A percentile compares a stretch with the other conserved stretches of the same genome.
Evolutionary conservation across 2,797 vertebrate species (phyloP).

Genomic region (Fistularia commersonii): DNA sequence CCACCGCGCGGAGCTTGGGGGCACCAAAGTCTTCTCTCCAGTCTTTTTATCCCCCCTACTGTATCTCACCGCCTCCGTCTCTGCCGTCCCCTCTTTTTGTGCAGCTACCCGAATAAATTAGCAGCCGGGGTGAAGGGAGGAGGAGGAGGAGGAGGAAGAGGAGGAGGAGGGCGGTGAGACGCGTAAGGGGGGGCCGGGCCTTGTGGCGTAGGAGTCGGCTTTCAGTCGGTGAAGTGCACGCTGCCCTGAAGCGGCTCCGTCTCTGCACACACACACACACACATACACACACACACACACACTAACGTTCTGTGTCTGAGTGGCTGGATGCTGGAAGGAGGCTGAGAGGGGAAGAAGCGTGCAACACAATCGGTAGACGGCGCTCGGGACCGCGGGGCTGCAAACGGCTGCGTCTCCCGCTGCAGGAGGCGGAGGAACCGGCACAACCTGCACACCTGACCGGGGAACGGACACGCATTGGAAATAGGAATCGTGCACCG

Average conservation of each 20-base stretch:
- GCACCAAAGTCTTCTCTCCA: slow-evolving; percentile 76
- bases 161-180: slow-evolving; percentile 7
- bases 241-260: slow-evolving; percentile 48
- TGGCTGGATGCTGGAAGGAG: slow-evolving; percentile 69
- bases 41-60: slow-evolving; percentile 24
- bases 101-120: slow-evolving; percentile 78
- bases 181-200: slow-evolving; percentile 59
- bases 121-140: slow-evolving; percentile 50
- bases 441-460: slow-evolving; percentile 55
- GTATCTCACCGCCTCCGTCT: slow-evolving; percentile 33
- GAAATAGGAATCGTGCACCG: slow-evolving; percentile 15
- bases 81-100: slow-evolving; percentile 59
- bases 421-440: slow-evolving; percentile 9
- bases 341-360: slow-evolving; percentile 7
- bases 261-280: no score
- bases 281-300: neutral
- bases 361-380: no score
- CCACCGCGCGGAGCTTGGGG: slow-evolving; percentile 76
- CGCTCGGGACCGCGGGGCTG: neutral
- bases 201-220: slow-evolving; percentile 65
- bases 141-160: slow-evolving; percentile 20
- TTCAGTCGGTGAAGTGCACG: slow-evolving; percentile 70
- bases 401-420: neutral
- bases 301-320: slow-evolving; percentile 23
- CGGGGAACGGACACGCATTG: slow-evolving; percentile 15